Evolutionary conservation across 1,140 invertebrate genomes (phyloP).

Genomic region (Mactra quadrangularis): DNA sequence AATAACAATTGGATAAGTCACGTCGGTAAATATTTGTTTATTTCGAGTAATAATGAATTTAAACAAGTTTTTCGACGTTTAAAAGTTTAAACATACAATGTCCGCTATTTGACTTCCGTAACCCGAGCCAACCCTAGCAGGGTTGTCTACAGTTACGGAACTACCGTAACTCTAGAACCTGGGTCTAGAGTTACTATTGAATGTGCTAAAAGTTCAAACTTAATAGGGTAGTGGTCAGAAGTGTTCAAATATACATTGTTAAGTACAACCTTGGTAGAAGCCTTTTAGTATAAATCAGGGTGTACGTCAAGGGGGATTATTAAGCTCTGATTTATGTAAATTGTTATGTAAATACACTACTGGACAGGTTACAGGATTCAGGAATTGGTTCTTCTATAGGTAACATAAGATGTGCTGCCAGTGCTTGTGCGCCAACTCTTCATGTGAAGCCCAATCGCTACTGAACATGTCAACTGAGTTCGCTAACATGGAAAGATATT

Average conservation of each 20-base stretch:
- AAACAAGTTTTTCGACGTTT: too few relatives aligned
- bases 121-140: too few relatives aligned
- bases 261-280: not conserved
- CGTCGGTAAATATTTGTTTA: too few relatives aligned
- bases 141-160: too few relatives aligned
- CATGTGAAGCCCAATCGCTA: not conserved
- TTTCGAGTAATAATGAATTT: too few relatives aligned
- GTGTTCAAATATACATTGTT: not conserved
- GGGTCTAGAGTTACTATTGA: too few relatives aligned
- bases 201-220: not conserved
- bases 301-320: slow-evolving; percentile 40
- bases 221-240: not conserved
- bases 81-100: too few relatives aligned
- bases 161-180: too few relatives aligned
- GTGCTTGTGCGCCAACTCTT: slow-evolving; percentile 20
- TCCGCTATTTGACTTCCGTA: too few relatives aligned
- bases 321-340: slow-evolving; percentile 50
- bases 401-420: not conserved
- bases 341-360: slow-evolving; percentile 31
- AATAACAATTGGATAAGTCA: too few relatives aligned
- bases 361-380: not conserved
- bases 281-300: slow-evolving; percentile 16
- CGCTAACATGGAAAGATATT: slow-evolving; percentile 8
- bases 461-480: not conserved
- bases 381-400: slow-evolving; percentile 23